Evolutionary conservation across 37 sponge, comb jelly and placozoan species (phyloP).

Genomic region (Halisarca cf. caerulea): DNA sequence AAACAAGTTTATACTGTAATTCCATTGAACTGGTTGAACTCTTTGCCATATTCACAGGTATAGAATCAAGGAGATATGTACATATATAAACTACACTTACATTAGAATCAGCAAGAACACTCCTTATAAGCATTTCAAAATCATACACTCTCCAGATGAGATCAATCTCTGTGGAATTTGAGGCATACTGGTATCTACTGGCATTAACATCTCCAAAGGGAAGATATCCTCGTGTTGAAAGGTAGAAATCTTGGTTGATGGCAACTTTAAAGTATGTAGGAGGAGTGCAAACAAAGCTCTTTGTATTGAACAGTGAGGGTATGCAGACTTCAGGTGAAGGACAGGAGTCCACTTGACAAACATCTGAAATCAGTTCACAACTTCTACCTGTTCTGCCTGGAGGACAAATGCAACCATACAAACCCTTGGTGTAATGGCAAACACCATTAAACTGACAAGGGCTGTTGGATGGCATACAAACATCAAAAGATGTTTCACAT

Average conservation of each 20-base stretch:
- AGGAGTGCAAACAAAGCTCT: neutral
- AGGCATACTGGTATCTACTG: neutral
- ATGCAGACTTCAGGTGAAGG: neutral
- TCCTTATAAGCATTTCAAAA: neutral
- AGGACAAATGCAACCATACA: neutral
- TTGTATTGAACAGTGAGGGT: neutral
- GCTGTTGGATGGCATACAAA: neutral
- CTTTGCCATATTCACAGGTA: neutral
- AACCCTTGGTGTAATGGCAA: neutral
- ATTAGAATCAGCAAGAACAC: neutral
- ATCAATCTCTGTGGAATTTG: neutral
- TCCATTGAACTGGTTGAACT: neutral
- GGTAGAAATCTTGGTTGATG: neutral
- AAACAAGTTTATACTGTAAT: neutral
- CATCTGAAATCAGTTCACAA: conserved; percentile 16
- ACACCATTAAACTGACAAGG: neutral
- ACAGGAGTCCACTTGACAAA: neutral
- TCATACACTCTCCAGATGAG: neutral
- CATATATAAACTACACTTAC: neutral
- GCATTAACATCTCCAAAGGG: neutral
- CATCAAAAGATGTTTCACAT: neutral
- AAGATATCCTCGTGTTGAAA: neutral
- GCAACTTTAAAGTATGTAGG: neutral
- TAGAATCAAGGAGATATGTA: too few relatives aligned
- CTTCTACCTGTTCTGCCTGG: conserved; percentile 3